These are phyloP conservation scores for Struthio camelus DNA, from an alignment of 2,113 vertebrate genomes.

Conservation along the genomic window DNA sequence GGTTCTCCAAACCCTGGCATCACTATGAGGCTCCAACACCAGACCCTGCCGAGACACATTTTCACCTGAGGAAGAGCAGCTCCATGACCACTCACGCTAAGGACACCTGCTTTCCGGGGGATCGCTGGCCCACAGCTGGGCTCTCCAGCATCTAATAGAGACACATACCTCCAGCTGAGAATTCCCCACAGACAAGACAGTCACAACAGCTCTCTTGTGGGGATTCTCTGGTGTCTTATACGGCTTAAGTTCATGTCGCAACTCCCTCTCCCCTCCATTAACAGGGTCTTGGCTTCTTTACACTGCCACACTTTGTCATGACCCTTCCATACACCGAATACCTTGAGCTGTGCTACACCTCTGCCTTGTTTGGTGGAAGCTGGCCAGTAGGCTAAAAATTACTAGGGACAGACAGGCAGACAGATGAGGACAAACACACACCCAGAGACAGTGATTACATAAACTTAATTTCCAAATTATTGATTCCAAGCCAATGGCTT, in stretches of 20 bases:
- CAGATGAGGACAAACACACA: neutral
- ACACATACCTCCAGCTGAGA: neutral
- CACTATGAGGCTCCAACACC: accelerated
- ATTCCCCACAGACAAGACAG: accelerated
- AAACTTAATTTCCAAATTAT: neutral
- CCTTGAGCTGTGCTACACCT: neutral
- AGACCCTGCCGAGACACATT: accelerated
- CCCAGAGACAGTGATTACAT: neutral
- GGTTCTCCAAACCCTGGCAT: accelerated
- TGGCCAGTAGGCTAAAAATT: neutral
- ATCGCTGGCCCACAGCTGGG: accelerated
- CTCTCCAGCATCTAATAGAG: neutral
- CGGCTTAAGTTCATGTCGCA: accelerated
- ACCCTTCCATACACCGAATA: neutral
- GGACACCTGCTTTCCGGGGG: neutral
- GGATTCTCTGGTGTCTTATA: accelerated
- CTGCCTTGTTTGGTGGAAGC: neutral
- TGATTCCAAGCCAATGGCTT: neutral
- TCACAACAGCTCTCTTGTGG: neutral
- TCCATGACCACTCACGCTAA: accelerated
- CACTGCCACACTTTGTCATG: neutral
- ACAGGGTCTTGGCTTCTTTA: neutral
- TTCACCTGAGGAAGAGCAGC: neutral
- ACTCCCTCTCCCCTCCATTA: accelerated
- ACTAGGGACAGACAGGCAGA: neutral